A percentile compares a stretch with the other conserved stretches of the same genome.
phyloP scores from a whole-genome alignment of 53 echinoderm and acorn worm genomes.

The Echinarachnius parma region DNA sequence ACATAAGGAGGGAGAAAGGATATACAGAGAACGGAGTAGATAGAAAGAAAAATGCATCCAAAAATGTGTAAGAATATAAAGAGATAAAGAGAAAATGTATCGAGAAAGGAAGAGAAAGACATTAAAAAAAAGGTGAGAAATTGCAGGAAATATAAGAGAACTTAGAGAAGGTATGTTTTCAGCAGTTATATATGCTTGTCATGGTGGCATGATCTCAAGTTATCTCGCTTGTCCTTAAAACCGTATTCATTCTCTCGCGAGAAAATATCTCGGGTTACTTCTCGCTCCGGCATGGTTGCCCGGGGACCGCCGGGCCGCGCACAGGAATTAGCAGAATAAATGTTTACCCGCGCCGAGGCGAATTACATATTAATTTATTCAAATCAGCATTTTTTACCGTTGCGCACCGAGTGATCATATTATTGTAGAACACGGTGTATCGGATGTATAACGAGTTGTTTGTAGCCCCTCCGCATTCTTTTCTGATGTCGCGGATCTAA shows the following conservation, averaged over 20 bases:
- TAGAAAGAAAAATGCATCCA: too few relatives aligned
- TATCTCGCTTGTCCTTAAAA: slow-evolving; percentile 18
- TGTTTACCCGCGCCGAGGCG: slow-evolving; percentile 44
- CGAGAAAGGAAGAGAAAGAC: too few relatives aligned
- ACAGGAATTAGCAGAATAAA: slow-evolving; percentile 52
- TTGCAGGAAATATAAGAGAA: too few relatives aligned
- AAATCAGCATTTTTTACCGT: slow-evolving; percentile 51
- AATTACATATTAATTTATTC: slow-evolving; percentile 55
- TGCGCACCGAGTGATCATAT: slow-evolving; percentile 49
- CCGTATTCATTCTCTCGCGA: slow-evolving; percentile 36
- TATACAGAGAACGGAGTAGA: too few relatives aligned
- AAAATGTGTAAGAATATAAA: too few relatives aligned
- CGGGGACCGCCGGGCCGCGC: slow-evolving; percentile 8
- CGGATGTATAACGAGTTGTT: slow-evolving; percentile 33
- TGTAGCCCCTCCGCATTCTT: slow-evolving; percentile 35
- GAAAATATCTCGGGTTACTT: slow-evolving; percentile 40
- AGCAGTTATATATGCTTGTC: too few relatives aligned
- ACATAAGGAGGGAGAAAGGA: too few relatives aligned
- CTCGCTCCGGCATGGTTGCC: slow-evolving; percentile 11
- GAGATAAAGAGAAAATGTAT: too few relatives aligned
- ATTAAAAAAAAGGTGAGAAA: too few relatives aligned
- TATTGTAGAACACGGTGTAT: slow-evolving; percentile 46
- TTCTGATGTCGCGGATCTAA: slow-evolving; percentile 47
- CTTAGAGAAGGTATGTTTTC: too few relatives aligned
- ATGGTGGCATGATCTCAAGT: slow-evolving; percentile 8